Base-by-base conservation (phyloP, 1,140 invertebrate species). In the Nymphalis io region DNA sequence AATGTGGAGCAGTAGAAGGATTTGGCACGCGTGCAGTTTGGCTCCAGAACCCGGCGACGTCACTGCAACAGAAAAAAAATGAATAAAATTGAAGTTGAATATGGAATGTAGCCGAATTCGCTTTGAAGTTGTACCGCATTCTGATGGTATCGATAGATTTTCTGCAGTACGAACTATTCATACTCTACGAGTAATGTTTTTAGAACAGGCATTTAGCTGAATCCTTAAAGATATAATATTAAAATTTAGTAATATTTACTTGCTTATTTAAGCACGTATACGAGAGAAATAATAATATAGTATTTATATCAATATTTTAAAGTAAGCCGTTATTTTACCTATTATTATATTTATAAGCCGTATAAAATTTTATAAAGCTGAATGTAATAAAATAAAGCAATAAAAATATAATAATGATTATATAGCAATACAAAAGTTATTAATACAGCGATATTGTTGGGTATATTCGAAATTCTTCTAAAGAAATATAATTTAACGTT, bases 1-100 rank as follows among this genome's bases (percentile, higher is more conserved):
- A 69, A 85, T 80, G 46, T 79, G 69, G 38, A 86, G 60, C 63
- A 87, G 59, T 53, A 88, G 70, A 21, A 88, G 68, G 51, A 85
- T 68, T 83, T 88, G 87, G 82, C 85, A 87, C 74, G 73, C 61
- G 27, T 75, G 80, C 64, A 87, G 77, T 38, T 79, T 84, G 67
- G 84, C 72, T 46, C 83, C 85, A 11, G 85, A 76, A 6, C 88
- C 86, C 27, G 87, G 87, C 65, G 87, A 89, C 63, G 85, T 88
- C 62, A 90, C 88, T 88, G 85, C 10, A 76, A 87, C 55, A 80
- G 70, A 76, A 81, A 76, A 77, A 82, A 68, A 75, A 67, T 71
- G 55, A 72, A 69, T 61, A 68, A 67, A 76, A 71, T 61, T 55
- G 55, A 61, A 71, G 68, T 69, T 66, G 59, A 75, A 68, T 66